Conservation (phyloP, 1,140 invertebrate genomes). For the Nebria ingens region DNA sequence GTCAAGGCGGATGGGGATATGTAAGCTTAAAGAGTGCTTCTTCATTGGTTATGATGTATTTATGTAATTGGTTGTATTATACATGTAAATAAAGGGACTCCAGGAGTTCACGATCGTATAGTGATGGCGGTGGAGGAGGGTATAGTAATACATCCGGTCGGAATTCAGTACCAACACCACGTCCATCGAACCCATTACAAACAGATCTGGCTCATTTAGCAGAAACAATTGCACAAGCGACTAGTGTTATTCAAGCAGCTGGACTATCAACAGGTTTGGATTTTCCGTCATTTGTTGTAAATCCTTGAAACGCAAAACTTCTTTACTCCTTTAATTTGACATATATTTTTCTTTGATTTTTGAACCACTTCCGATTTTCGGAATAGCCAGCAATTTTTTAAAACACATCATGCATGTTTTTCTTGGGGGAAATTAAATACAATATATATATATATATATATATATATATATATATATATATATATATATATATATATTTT, state of each 20-base stretch:
- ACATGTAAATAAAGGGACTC: background rate
- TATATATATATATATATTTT: conserved; percentile 1
- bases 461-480: background rate
- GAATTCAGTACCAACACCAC: conserved; percentile 13
- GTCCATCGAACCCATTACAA: conserved; percentile 21
- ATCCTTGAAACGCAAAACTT: too few relatives aligned
- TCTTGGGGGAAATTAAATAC: too few relatives aligned
- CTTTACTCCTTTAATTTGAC: too few relatives aligned
- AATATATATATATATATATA: too few relatives aligned
- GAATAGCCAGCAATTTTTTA: too few relatives aligned
- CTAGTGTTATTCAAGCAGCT: conserved; percentile 55
- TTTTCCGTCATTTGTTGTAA: too few relatives aligned
- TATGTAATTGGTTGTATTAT: background rate
- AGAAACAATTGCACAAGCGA: conserved; percentile 59
- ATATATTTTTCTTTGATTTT: too few relatives aligned
- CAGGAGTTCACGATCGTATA: background rate
- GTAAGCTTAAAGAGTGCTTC: background rate
- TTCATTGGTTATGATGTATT: background rate
- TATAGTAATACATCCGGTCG: conserved; percentile 2
- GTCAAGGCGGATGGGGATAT: conserved; percentile 50
- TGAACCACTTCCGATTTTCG: too few relatives aligned
- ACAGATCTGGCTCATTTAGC: conserved; percentile 50
- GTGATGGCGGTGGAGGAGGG: background rate
- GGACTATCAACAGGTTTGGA: conserved; percentile 43
- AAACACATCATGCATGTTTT: too few relatives aligned